Evolutionary conservation across 1,140 invertebrate genomes (phyloP).

Genomic region (Lamellibrachia luymesi): DNA sequence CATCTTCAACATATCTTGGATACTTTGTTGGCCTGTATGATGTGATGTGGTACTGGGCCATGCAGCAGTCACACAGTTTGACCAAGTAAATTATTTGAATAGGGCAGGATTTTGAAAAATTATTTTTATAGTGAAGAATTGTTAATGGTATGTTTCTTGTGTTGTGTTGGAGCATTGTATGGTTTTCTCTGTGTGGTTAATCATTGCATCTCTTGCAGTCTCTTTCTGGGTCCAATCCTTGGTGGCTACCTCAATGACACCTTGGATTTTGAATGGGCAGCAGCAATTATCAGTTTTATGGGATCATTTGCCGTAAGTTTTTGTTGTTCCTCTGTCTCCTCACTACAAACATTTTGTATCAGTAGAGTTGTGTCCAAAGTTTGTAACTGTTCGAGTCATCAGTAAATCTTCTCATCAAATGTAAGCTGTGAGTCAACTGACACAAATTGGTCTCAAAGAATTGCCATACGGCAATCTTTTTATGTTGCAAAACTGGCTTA

Average conservation of each 20-base stretch:
- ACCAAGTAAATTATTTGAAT: background rate
- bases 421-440: too few species aligned
- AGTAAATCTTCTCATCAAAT: too few species aligned
- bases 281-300: conserved; percentile 9
- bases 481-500: too few species aligned
- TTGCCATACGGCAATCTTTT: too few species aligned
- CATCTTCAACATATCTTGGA: background rate
- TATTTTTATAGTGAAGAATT: background rate
- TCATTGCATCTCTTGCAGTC: background rate
- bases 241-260: conserved; percentile 12
- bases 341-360: too few species aligned
- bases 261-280: conserved; percentile 21
- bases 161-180: background rate
- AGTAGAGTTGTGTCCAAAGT: too few species aligned
- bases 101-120: background rate
- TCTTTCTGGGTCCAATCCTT: conserved; percentile 28
- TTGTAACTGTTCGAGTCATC: too few species aligned
- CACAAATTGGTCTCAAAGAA: too few species aligned
- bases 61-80: background rate
- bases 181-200: too few species aligned
- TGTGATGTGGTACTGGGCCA: too few species aligned
- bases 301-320: conserved; percentile 7
- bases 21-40: too few species aligned
- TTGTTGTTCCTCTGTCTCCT: background rate
- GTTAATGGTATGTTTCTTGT: background rate